phyloP scores from a whole-genome alignment of 2,888 invertebrate genomes.

The Clunio marinus region DNA sequence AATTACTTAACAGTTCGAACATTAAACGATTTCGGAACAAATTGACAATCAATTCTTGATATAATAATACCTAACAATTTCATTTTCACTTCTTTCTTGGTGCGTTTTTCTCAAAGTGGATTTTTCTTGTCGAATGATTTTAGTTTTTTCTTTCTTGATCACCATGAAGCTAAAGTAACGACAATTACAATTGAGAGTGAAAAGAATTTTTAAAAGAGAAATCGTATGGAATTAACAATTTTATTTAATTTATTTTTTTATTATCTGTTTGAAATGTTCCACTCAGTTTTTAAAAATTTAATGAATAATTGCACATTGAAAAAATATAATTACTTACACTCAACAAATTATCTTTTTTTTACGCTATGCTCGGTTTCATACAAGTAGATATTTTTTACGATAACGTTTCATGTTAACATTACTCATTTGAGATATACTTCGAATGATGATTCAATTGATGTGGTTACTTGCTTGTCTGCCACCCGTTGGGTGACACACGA shows the following conservation, averaged over 20 bases:
- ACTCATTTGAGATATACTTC: not conserved
- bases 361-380: too few relatives aligned
- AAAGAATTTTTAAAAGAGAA: slow-evolving; percentile 37
- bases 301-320: not conserved
- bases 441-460: not conserved
- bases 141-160: slow-evolving; percentile 25
- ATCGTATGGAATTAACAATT: slow-evolving; percentile 35
- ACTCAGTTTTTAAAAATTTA: slow-evolving; percentile 7
- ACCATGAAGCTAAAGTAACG: not conserved
- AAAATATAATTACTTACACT: not conserved
- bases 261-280: slow-evolving; percentile 2
- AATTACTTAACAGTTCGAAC: slow-evolving; percentile 23
- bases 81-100: not conserved
- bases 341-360: too few relatives aligned
- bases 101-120: too few relatives aligned
- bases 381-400: slow-evolving; percentile 10
- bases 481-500: slow-evolving; percentile 13
- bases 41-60: slow-evolving; percentile 11
- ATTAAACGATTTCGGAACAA: not conserved
- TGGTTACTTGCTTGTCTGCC: too few relatives aligned
- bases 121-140: too few relatives aligned
- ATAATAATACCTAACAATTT: not conserved
- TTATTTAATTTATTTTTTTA: slow-evolving; percentile 1
- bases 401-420: not conserved
- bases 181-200: slow-evolving; percentile 18